Base-by-base conservation (phyloP, 1,140 invertebrate genomes). In the Zophobas morio region DNA sequence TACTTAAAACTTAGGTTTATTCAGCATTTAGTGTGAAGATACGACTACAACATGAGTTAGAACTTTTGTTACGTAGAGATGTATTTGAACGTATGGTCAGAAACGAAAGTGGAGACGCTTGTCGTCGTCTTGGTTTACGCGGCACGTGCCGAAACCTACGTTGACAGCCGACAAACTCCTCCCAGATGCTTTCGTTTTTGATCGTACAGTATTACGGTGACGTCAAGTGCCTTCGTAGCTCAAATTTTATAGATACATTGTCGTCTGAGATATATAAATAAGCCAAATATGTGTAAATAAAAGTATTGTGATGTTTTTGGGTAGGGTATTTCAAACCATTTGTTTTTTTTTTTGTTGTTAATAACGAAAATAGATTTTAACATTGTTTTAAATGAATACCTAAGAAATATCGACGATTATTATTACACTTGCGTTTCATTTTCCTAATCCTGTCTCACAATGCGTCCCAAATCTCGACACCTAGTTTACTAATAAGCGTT, bases 221-320 rank as follows among this genome's bases (percentile, higher is more conserved):
- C 56, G 35, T 54, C 36, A 51, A 57, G 37, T 73, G 37, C 6
- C 37, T 47, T 8, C 36, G 33, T 78, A 78, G 70, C 39, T 78
- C 53, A 78, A 78, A 78, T 78, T 74, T 60, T 74, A 74, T 57
- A 73, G 66, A 73, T 74, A 71, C 35, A 49, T 70, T 76, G 49
- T 51, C 39, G 8, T 47, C 56, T 53, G 56, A 74, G 49, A 73
- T 73, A 73, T 54, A 66, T 8, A 42, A 66, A 60, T 39, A 78
- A 78, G 54, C 76, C 76, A 78, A 78, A 78, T 78, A 74, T 78
- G 53, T 78, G 53, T 78, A 73, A 56, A 73, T 78, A 74, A 74
- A 78, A 63, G 46, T 72, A 63, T 73, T 74, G 76, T 78, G 70
- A 78, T 78, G 53, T 72, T 72, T 20, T 73, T 78, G 76, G 76